Conservation (phyloP, 2,888 invertebrate species). For the Ptychoptera contaminata region DNA sequence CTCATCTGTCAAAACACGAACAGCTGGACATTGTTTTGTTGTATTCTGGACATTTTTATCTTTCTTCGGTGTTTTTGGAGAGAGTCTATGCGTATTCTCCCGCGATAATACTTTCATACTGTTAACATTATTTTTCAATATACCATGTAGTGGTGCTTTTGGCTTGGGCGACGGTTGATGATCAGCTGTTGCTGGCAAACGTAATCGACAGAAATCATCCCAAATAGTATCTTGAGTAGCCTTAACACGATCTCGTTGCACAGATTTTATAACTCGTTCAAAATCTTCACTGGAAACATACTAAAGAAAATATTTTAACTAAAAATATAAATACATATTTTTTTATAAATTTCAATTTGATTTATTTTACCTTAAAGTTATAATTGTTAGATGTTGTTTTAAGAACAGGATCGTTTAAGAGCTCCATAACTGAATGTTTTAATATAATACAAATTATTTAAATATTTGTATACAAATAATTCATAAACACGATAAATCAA, state of each 20-base stretch:
- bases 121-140: conserved; percentile 8
- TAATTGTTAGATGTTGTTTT: conserved; percentile 16
- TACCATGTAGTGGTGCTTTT: background rate
- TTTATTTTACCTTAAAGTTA: conserved; percentile 16
- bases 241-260: conserved; percentile 8
- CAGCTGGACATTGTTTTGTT: conserved; percentile 1
- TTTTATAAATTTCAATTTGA: background rate
- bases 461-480: too few species aligned
- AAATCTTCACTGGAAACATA: conserved; percentile 9
- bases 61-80: background rate
- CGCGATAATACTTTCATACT: conserved; percentile 4
- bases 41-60: background rate
- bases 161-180: background rate
- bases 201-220: conserved; percentile 5
- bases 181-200: background rate
- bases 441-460: too few species aligned
- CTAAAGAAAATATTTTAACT: conserved; percentile 2
- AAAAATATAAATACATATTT: background rate
- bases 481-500: too few species aligned
- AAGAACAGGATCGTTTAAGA: conserved; percentile 14
- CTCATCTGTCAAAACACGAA: conserved; percentile 9
- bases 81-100: too few species aligned
- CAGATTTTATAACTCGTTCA: conserved; percentile 8
- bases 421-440: conserved; percentile 6
- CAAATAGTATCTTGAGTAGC: conserved; percentile 8